phyloP scores from a whole-genome alignment of 2,797 vertebrate genomes.

The Tinamus major region DNA sequence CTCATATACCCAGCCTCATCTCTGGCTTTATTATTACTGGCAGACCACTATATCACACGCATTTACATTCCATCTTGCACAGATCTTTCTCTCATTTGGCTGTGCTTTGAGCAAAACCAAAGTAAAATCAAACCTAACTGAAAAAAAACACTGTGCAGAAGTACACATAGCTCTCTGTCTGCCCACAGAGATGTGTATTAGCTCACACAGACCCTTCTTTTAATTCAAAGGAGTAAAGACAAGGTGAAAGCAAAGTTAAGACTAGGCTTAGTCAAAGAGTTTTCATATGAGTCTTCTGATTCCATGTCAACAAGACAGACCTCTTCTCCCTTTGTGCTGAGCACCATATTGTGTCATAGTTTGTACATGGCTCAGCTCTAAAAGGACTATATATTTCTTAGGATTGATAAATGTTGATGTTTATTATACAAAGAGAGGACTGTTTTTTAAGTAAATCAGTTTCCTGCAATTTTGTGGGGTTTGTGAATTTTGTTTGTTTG shows the following conservation, averaged over 20 bases:
- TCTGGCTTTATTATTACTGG: background rate
- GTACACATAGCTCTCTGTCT: background rate
- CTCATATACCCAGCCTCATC: background rate
- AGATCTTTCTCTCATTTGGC: background rate
- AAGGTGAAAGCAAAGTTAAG: background rate
- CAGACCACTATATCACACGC: background rate
- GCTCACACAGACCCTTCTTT: background rate
- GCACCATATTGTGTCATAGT: background rate
- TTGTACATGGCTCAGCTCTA: background rate
- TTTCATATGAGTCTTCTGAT: background rate
- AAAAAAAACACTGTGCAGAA: background rate
- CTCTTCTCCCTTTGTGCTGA: background rate
- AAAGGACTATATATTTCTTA: background rate
- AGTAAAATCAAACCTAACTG: background rate
- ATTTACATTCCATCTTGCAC: background rate
- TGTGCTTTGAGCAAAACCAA: background rate
- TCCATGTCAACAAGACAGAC: background rate
- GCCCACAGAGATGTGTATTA: background rate
- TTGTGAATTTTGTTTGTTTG: background rate
- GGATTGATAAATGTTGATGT: rapidly evolving
- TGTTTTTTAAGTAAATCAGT: background rate
- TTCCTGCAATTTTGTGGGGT: background rate
- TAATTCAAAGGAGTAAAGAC: background rate
- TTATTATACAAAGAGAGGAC: background rate
- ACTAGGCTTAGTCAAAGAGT: background rate